phyloP scores from a whole-genome alignment of 1,140 invertebrate species.

The Liolophura sinensis region DNA sequence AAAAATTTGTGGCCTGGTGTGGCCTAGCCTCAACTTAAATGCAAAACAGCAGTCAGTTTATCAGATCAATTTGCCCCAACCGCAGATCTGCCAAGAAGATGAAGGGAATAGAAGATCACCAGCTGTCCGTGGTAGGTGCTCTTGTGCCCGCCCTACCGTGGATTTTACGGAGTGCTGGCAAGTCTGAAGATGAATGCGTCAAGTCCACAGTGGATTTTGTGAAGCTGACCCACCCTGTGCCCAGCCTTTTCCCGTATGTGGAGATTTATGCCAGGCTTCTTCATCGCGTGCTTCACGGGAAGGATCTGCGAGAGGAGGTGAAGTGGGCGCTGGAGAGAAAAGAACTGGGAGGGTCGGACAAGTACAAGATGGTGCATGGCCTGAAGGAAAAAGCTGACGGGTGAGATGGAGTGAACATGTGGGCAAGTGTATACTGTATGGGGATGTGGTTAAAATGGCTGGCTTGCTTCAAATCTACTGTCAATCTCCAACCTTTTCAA shows the following conservation, averaged over 20 bases:
- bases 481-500: too few relatives aligned
- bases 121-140: conserved; percentile 40
- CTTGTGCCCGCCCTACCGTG: conserved; percentile 40
- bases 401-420: conserved; percentile 17
- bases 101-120: conserved; percentile 27
- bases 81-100: conserved; percentile 18
- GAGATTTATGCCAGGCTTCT: conserved; percentile 43
- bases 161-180: conserved; percentile 39
- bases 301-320: conserved; percentile 31
- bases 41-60: too few relatives aligned
- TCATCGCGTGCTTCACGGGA: conserved; percentile 39
- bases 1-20: too few relatives aligned
- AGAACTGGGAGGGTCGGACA: conserved; percentile 36
- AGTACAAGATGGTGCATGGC: conserved; percentile 27
- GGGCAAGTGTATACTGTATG: neutral
- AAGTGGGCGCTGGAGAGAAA: conserved; percentile 21
- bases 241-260: conserved; percentile 34
- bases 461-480: too few relatives aligned
- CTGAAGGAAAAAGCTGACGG: conserved; percentile 25
- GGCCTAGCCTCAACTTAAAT: too few relatives aligned
- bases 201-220: conserved; percentile 37
- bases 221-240: conserved; percentile 41
- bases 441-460: too few relatives aligned
- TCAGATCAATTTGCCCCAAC: neutral
- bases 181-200: conserved; percentile 38